Conservation (phyloP, 1,140 invertebrate genomes). For the Scylla paramamosain region DNA sequence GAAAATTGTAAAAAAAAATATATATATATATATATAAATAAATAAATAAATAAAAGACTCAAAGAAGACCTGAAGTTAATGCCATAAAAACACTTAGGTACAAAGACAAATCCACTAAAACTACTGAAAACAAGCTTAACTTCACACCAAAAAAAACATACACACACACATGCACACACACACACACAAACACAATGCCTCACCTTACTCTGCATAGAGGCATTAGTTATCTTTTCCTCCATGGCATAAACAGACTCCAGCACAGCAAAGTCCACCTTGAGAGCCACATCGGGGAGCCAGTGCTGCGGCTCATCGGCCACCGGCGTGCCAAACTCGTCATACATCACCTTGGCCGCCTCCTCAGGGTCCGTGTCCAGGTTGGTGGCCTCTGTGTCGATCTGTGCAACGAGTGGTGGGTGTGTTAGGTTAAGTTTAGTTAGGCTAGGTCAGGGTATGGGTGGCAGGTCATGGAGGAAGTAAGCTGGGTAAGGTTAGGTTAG, state of each 20-base stretch:
- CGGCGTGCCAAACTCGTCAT: slow-evolving; percentile 78
- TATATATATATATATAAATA: too few relatives aligned
- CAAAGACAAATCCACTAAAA: too few relatives aligned
- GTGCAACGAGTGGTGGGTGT: neutral
- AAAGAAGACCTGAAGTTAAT: too few relatives aligned
- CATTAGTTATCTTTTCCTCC: slow-evolving; percentile 94
- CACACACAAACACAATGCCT: slow-evolving; percentile 66
- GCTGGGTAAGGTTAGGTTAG: too few relatives aligned
- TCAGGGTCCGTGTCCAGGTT: slow-evolving; percentile 77
- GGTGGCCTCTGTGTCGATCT: slow-evolving; percentile 78
- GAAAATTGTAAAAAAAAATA: too few relatives aligned
- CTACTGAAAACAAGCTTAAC: too few relatives aligned
- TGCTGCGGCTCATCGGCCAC: slow-evolving; percentile 78
- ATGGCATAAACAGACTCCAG: slow-evolving; percentile 94
- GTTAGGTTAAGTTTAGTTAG: neutral
- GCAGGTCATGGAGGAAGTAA: too few relatives aligned
- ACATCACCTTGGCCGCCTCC: slow-evolving; percentile 73
- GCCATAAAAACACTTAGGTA: too few relatives aligned
- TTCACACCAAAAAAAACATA: too few relatives aligned
- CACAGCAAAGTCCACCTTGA: slow-evolving; percentile 89
- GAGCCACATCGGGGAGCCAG: slow-evolving; percentile 88
- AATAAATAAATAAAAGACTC: too few relatives aligned
- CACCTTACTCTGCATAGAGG: slow-evolving; percentile 92
- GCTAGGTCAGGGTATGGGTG: too few relatives aligned
- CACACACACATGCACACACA: too few relatives aligned